Evolutionary conservation across 2,113 vertebrate genomes (phyloP), one percentile per base, ranked within the genome.

Genomic region (Macquaria ambigua): DNA sequence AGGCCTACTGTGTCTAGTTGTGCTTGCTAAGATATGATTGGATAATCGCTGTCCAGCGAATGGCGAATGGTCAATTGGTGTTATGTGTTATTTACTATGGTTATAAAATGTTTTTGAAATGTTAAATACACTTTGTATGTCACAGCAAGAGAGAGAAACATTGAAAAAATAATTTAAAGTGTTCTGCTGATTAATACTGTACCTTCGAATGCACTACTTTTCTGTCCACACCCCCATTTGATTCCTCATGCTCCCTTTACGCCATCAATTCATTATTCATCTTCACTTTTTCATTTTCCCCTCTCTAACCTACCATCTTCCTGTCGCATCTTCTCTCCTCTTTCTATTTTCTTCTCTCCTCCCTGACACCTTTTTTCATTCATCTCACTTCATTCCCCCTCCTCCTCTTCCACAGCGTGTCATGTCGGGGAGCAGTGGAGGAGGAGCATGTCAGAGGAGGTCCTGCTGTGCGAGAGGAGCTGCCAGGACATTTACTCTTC

Each of bases 391-490:
- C 7, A 52, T 12, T 39, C 12, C n/a, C 15, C 43, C 23, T 39
- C 34, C 56, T 34, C 63, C 28, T 28, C 59, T 43, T 77, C 69
- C 14, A 10, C 92, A 97, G 97, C 21, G 8, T 98, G 97, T 79
- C 96, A 97, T 0, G 79, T 37, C 0, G 96, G 96, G 2, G 97
- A 98, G 93, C 89, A 14, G 6, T 97, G 97, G 97, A 93, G 89
- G 76, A 90, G 88, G 69, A 85, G 86, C 2, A 31, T 8, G 16
- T 70, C 81, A 1, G 73, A 84, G 0, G 75, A 61, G 0, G 69
- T 48, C 2, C 86, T 41, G 3, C 84, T 91, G 83, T 98, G 97
- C 0, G 97, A 98, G 79, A 91, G 85, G 79, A 96, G 93, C 18
- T 98, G 97, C 88, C 73, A 0, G 63, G 95, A 97, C 59, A 84